Evolutionary conservation across 1,140 invertebrate species (phyloP).

Genomic region (Nilaparvata lugens): DNA sequence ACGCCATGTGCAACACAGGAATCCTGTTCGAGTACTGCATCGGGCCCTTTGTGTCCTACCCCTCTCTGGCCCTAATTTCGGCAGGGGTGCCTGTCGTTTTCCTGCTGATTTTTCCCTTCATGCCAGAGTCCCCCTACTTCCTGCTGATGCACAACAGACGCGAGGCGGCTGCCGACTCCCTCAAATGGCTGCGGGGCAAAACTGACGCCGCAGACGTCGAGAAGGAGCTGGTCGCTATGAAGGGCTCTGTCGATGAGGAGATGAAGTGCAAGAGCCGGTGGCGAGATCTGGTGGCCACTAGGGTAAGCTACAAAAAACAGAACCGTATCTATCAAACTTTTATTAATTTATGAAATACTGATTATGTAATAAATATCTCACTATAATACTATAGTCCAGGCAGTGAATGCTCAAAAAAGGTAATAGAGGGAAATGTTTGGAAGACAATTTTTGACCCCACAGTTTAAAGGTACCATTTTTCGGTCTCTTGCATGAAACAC

Average conservation of each 20-base stretch:
- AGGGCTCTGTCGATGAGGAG: constrained; percentile 17
- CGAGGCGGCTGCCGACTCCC: constrained; percentile 47
- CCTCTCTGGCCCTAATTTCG: not conserved
- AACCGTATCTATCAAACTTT: no score
- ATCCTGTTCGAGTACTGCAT: constrained; percentile 64
- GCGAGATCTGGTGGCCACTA: constrained; percentile 19
- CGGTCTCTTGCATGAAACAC: no score
- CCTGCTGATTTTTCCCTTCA: not conserved
- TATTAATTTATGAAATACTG: no score
- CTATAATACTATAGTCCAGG: no score
- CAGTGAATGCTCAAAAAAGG: no score
- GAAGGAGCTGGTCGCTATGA: constrained; percentile 21
- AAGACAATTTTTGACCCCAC: no score
- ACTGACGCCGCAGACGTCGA: constrained; percentile 10
- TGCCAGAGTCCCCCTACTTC: constrained; percentile 13
- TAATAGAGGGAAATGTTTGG: no score
- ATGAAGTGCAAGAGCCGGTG: constrained; percentile 17
- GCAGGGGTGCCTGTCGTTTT: constrained; percentile 1
- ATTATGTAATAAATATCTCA: no score
- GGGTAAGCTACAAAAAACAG: no score
- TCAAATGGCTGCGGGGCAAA: constrained; percentile 50
- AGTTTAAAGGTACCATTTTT: no score
- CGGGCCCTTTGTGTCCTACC: constrained; percentile 50
- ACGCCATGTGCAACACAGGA: constrained; percentile 68
- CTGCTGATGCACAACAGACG: not conserved